These are phyloP conservation scores for Arrhamphus sclerolepis DNA, from an alignment of 2,797 vertebrate genomes.

Conservation along the genomic window DNA sequence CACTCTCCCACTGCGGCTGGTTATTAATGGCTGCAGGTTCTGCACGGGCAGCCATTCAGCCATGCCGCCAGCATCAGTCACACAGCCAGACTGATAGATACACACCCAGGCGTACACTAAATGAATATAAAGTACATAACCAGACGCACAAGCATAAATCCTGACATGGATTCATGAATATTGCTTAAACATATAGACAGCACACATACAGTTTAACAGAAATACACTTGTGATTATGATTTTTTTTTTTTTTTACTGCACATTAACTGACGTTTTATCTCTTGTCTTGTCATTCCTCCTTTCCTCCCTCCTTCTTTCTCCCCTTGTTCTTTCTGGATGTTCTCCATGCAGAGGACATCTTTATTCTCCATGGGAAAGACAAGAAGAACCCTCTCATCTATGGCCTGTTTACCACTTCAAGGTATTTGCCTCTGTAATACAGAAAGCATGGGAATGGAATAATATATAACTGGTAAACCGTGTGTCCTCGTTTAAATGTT, in stretches of 20 bases:
- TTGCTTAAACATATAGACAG: slow-evolving; percentile 12
- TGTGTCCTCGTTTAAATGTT: background rate
- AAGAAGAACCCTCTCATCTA: slow-evolving; percentile 87
- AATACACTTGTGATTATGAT: background rate
- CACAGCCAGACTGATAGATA: slow-evolving; percentile 54
- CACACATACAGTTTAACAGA: background rate
- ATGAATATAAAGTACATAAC: slow-evolving; percentile 27
- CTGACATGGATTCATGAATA: slow-evolving; percentile 1
- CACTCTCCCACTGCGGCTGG: slow-evolving; percentile 63
- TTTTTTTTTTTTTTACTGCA: slow-evolving; percentile 1
- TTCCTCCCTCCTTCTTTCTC: too few relatives aligned
- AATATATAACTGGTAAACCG: slow-evolving; percentile 9
- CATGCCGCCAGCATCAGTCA: slow-evolving; percentile 69
- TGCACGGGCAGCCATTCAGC: slow-evolving; percentile 67
- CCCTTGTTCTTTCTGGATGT: slow-evolving; percentile 14
- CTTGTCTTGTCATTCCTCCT: slow-evolving; percentile 5
- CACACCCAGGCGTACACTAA: slow-evolving; percentile 21
- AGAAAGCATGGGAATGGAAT: slow-evolving; percentile 13
- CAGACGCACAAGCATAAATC: slow-evolving; percentile 10
- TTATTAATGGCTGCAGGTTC: slow-evolving; percentile 72
- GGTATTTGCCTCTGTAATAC: slow-evolving; percentile 61
- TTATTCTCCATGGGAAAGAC: slow-evolving; percentile 83
- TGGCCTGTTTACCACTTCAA: slow-evolving; percentile 84
- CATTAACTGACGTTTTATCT: slow-evolving; percentile 12
- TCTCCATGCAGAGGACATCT: slow-evolving; percentile 80